Base-by-base conservation (phyloP, 1,140 invertebrate species). In the Hirudo medicinalis region DNA sequence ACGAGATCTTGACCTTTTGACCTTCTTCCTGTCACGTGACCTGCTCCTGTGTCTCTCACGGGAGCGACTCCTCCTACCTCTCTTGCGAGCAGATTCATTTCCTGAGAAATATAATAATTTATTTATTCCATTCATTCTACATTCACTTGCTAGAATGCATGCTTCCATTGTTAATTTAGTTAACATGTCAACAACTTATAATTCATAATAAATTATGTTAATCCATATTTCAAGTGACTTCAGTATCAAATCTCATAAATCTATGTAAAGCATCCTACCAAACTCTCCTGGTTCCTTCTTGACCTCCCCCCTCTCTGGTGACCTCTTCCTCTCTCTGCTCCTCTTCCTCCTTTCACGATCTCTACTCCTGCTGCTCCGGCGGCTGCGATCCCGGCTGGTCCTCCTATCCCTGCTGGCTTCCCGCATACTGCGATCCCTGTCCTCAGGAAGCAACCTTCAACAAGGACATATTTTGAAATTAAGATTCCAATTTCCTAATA, bases 361-460 rank as follows among this genome's bases (percentile, higher is more conserved):
- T 43, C 80, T 72, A 55, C 76, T 74, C 36, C 71, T 67, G 27
- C 71, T 73, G 36, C 76, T 74, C 36, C 76, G 72, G 67, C 72
- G 72, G 40, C 72, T 75, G 27, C 79, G 72, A 69, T 76, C 76
- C 55, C 80, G 70, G 36, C 75, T 73, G n/a, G 74, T 67, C 29
- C 74, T 71, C 57, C 74, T 67, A 4, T 76, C 74, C 69, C 72
- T 13, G 71, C 79, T 27, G 78, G 57, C 22, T n/a, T 63, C 57
- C 67, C 20, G 75, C 74, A 40, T 77, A 69, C 9, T 75, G 75
- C 25, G 76, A 73, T 17, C 79, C 73, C 53, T 80, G 83, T 54
- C 85, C 85, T 63, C 83, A 81, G 74, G 83, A 84, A 77, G 89
- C 88, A 27, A 88, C 83, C 78, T 90, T 89, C 15, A 89, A 66